Conservation (phyloP, 2,797 vertebrate species). For the Phataginus tricuspis region DNA sequence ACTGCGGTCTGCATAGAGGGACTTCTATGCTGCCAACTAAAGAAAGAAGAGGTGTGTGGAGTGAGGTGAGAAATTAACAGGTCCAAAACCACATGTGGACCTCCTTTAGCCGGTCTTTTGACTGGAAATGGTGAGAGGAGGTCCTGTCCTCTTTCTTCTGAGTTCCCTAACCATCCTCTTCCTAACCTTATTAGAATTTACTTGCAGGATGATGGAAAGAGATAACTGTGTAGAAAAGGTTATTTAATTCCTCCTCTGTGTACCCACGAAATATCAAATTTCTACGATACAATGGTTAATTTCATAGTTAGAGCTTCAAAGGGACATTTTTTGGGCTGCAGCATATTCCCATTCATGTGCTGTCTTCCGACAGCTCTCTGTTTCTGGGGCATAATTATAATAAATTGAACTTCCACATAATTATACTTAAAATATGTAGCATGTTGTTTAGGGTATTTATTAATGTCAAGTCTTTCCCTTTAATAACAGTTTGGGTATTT, state of each 20-base stretch:
- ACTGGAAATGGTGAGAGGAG: not conserved
- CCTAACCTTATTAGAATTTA: not conserved
- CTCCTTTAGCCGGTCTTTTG: not conserved
- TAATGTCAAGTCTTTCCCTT: not conserved
- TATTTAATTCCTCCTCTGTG: not conserved
- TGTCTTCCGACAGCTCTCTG: not conserved
- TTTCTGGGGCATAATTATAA: not conserved
- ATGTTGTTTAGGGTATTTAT: not conserved
- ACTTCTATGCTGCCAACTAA: not conserved
- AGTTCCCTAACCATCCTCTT: not conserved
- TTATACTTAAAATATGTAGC: not conserved
- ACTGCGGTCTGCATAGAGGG: fast-evolving
- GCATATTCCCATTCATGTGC: not conserved
- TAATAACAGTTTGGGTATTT: not conserved
- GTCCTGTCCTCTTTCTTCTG: not conserved
- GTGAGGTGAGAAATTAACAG: not conserved
- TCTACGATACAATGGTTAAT: not conserved
- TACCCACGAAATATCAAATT: not conserved
- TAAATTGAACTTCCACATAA: not conserved
- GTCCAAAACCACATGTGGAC: not conserved
- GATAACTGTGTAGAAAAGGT: not conserved
- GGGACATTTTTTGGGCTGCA: not conserved
- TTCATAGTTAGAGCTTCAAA: not conserved
- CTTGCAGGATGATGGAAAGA: not conserved
- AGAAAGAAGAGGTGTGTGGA: not conserved